Percentiles rank a stretch among this genome's conserved stretches.
phyloP scores from a whole-genome alignment of 2,113 vertebrate species.

The Sylvilagus bachmani region DNA sequence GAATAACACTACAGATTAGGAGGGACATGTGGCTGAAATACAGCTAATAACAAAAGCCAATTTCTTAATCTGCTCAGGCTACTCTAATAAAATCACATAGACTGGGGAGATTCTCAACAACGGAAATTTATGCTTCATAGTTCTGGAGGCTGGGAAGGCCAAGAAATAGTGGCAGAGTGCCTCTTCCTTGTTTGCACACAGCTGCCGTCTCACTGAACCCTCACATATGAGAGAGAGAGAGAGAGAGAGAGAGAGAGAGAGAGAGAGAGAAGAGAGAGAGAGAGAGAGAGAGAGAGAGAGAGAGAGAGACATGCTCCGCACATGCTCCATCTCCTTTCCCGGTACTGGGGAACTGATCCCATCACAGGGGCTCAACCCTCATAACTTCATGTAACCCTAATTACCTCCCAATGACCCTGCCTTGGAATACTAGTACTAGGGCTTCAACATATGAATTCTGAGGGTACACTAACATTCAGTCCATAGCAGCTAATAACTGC shows the following conservation, averaged over 20 bases:
- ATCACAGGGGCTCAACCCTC: neutral
- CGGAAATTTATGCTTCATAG: neutral
- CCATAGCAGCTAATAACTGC: neutral
- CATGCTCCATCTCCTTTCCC: neutral
- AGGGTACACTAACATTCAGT: neutral
- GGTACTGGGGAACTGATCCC: neutral
- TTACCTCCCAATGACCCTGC: neutral
- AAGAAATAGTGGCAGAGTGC: neutral
- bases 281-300: too few relatives aligned
- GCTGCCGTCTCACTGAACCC: neutral
- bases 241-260: too few relatives aligned
- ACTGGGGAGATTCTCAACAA: neutral
- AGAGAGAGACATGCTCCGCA: too few relatives aligned
- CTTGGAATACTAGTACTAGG: neutral
- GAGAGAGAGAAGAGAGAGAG: too few relatives aligned
- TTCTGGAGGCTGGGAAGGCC: neutral
- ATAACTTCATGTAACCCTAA: neutral
- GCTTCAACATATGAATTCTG: neutral
- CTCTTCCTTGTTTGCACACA: neutral
- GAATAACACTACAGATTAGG: neutral
- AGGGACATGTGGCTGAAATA: slow-evolving; percentile 33
- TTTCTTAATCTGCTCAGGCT: neutral
- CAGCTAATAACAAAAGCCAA: slow-evolving; percentile 39
- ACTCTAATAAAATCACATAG: neutral
- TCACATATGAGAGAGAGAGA: too few relatives aligned